Evolutionary conservation across 2,888 invertebrate species (phyloP).

Genomic region (Acutogordius australiensis): DNA sequence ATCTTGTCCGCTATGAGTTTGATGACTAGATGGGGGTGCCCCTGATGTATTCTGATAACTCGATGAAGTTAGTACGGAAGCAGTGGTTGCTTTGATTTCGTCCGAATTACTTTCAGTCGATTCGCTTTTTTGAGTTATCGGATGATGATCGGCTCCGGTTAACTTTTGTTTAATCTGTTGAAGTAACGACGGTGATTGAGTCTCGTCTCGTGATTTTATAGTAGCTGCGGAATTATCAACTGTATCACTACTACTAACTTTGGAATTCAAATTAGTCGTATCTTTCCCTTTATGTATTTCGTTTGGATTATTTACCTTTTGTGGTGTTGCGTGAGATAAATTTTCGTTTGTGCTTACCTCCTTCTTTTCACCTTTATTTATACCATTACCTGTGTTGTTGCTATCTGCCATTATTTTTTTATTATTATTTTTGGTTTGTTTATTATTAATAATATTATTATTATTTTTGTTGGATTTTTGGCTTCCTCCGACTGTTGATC

Average conservation of each 20-base stretch:
- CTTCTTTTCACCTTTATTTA: neutral
- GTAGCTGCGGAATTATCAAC: neutral
- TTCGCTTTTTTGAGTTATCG: neutral
- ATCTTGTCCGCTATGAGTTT: no score
- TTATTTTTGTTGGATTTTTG: no score
- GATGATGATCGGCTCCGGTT: no score
- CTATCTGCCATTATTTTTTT: neutral
- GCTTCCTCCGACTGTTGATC: no score
- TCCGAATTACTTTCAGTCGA: neutral
- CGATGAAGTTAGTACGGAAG: neutral
- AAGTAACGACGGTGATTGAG: neutral
- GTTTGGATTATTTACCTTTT: no score
- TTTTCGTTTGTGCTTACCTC: neutral
- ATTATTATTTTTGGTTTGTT: neutral
- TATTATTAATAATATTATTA: neutral
- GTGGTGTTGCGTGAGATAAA: no score
- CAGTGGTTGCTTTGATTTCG: neutral
- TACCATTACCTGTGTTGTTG: neutral
- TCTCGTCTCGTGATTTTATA: neutral
- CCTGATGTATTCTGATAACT: neutral
- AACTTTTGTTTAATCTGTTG: slow-evolving; percentile 7
- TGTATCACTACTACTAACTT: neutral
- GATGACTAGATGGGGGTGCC: no score
- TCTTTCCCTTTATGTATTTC: no score
- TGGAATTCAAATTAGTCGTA: neutral